These are phyloP conservation scores for Mesorhabditis spiculigera DNA, from an alignment of 2,888 invertebrate genomes.

Conservation along the genomic window DNA sequence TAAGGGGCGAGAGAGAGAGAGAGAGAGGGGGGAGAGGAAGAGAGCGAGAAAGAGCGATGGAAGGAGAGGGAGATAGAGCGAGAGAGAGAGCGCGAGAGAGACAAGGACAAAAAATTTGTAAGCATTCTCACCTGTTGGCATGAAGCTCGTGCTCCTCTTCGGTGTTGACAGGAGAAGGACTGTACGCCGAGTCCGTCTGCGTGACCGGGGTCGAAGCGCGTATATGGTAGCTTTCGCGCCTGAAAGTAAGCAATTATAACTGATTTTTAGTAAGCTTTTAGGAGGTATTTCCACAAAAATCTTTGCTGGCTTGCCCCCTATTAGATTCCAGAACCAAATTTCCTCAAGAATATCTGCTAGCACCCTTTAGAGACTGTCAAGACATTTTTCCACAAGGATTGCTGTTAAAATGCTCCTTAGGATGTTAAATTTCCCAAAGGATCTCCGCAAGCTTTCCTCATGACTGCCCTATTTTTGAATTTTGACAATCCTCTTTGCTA, in stretches of 20 bases:
- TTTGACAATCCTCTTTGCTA: too few species aligned
- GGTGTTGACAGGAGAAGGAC: slow-evolving; percentile 27
- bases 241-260: background rate
- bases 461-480: too few species aligned
- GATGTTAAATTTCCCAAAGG: too few species aligned
- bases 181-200: slow-evolving; percentile 20
- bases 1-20: too few species aligned
- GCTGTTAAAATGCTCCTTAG: too few species aligned
- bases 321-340: background rate
- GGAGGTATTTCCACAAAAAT: background rate
- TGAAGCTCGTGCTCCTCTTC: background rate
- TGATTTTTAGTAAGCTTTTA: too few species aligned
- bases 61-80: slow-evolving; percentile 12
- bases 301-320: background rate
- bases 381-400: too few species aligned
- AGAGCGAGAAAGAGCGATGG: slow-evolving; percentile 13
- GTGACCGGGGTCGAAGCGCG: slow-evolving; percentile 2
- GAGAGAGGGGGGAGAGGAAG: slow-evolving; percentile 9
- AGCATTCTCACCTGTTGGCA: too few species aligned
- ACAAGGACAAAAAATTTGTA: slow-evolving; percentile 11
- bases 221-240: background rate
- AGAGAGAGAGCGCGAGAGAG: slow-evolving; percentile 22
- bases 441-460: too few species aligned
- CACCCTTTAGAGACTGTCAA: too few species aligned
- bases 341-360: too few species aligned